Base-by-base conservation (phyloP, 1,140 invertebrate genomes). In the Conus ventricosus region DNA sequence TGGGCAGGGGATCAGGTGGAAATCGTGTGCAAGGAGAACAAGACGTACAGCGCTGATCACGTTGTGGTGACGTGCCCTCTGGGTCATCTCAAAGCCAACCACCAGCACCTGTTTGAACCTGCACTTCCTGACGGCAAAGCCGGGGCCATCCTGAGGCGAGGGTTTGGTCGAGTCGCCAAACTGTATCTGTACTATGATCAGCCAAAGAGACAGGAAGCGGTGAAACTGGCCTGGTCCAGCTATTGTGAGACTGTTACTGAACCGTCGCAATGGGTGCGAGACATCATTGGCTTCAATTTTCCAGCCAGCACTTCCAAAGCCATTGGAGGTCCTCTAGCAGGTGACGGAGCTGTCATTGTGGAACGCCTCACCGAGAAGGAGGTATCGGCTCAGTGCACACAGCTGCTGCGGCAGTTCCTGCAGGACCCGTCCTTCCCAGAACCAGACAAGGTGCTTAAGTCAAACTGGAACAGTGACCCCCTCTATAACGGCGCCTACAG, bases 401-500 rank as follows among this genome's bases (percentile, higher is more conserved):
- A 95, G 80, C 89, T 98, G 6, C 87, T 95, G 17, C 71, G 94
- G 90, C 93, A 93, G 88, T 97, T 97, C 93, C 92, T 96, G 6
- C 93, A 94, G 67, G 93, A 94, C 60, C 91, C 94, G 54, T 87
- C 95, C 88, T 95, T 97, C 63, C 96, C 96, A 15, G 57, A 92
- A 51, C 96, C 96, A 5, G 95, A 92, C 60, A 95, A 94, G 92
- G 96, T 96, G 51, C 91, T 95, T 15, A 94, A 95, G 92, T 98
- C 98, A 75, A 97, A 97, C 93, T 99, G 98, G 98, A 96, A 97
- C 91, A 96, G 96, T 20, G 97, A 98, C 92, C 96, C 96, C 7
- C 98, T 96, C 92, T 97, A 97, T 0, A 95, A 96, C 92, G 98
- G 98, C 10, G 97, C 98, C 11, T 99, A 98, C 92, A 98, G 90